These are phyloP conservation scores for Sclerurus mexicanus DNA, from an alignment of 2,113 vertebrate species.

Conservation along the genomic window DNA sequence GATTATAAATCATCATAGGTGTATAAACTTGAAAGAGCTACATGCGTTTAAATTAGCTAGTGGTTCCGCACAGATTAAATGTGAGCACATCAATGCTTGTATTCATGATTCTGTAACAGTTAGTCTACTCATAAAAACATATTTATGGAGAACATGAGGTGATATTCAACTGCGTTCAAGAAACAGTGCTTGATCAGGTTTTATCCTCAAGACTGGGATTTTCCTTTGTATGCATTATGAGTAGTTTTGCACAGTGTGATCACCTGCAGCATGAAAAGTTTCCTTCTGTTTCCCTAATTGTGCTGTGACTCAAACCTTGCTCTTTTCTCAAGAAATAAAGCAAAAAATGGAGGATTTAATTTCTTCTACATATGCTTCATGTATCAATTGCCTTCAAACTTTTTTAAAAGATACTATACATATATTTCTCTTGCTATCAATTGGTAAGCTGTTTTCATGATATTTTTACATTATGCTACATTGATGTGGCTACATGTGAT, in stretches of 20 bases:
- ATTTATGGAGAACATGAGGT: background rate
- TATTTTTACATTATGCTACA: background rate
- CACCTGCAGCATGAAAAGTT: rapidly evolving
- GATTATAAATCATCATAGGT: background rate
- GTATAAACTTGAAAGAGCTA: background rate
- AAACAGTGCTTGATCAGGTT: background rate
- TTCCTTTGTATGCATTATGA: background rate
- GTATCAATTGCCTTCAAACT: background rate
- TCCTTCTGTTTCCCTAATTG: background rate
- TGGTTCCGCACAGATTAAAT: background rate
- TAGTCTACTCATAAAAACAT: background rate
- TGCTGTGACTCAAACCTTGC: background rate
- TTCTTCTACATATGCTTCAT: background rate
- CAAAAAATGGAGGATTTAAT: background rate
- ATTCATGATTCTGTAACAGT: background rate
- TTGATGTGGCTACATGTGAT: background rate
- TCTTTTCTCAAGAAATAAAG: background rate
- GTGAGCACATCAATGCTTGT: background rate
- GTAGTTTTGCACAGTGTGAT: background rate
- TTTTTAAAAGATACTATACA: background rate
- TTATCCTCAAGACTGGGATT: background rate
- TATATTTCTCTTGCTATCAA: background rate
- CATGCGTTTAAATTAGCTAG: background rate
- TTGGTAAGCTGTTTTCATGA: background rate
- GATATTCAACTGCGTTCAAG: background rate